Evolutionary conservation across 2,113 vertebrate species (phyloP), one percentile per base, ranked within the genome.

Genomic region (Festucalex cinctus): DNA sequence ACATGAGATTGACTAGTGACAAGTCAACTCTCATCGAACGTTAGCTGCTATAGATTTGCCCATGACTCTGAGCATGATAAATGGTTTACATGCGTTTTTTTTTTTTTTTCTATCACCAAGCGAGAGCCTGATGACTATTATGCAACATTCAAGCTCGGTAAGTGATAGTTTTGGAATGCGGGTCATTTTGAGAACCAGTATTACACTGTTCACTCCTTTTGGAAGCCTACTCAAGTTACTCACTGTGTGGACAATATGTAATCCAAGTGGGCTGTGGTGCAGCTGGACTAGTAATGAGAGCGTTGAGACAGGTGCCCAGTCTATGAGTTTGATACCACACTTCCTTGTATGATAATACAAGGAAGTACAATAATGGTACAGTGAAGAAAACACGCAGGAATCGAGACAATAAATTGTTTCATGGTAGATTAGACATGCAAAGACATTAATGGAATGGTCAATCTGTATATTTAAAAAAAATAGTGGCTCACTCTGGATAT

Each of bases 251-350:
- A 71, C 66, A 57, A 36, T 68, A 43, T 69, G 79, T 81, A 71
- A 80, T 61, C 57, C 49, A 65, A 83, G 82, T 74, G 70, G 67
- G 32, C 36, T 43, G 39, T 58, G 72, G 75, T 69, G 63, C 57
- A n/a, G 63, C 37, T 39, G 73, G 60, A 72, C 37, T 69, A 71
- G 83, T 85, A 83, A 83, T 65, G 71, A 69, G 77, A 80, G 72
- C 79, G 72, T 76, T 51, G 24, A 69, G 62, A 70, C 75, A 61
- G 77, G 58, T 75, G 63, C 67, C 59, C 63, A 65, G 71, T 14
- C n/a, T 37, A 9, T 49, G 28, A 41, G n/a, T 48, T 66, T 8
- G 0, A 20, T 62, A 62, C 71, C 76, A 74, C 5, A 0, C 56
- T 46, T 43, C 60, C 54, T 36, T 49, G 48, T 13, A 9, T 59